Evolutionary conservation across 2,888 invertebrate genomes (phyloP).

Genomic region (Carcina quercana): DNA sequence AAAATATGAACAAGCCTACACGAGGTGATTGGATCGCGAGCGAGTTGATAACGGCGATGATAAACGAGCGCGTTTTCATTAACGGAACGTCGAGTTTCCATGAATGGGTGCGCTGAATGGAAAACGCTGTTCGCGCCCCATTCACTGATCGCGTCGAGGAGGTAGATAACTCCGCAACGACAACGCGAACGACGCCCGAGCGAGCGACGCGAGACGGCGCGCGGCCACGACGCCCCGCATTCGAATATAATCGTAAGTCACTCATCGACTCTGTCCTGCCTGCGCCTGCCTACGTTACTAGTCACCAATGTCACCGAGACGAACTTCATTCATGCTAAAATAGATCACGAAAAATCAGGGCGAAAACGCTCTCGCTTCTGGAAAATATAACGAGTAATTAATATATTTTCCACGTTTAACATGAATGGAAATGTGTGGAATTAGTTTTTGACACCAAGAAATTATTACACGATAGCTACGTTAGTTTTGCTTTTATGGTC

Average conservation of each 20-base stretch:
- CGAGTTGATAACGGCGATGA: slow-evolving; percentile 49
- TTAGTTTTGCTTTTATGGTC: too few species aligned
- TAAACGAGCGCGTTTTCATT: slow-evolving; percentile 61
- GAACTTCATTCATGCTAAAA: slow-evolving; percentile 17
- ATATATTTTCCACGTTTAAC: too few species aligned
- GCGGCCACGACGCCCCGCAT: slow-evolving; percentile 20
- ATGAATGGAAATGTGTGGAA: too few species aligned
- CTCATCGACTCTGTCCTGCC: slow-evolving; percentile 18
- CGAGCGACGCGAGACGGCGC: too few species aligned
- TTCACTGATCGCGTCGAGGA: slow-evolving; percentile 34
- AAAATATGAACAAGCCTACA: slow-evolving; percentile 33
- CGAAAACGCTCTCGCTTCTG: too few species aligned
- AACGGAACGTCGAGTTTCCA: slow-evolving; percentile 65
- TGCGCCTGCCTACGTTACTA: slow-evolving; percentile 13
- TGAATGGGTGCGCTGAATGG: slow-evolving; percentile 67
- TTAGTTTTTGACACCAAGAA: too few species aligned
- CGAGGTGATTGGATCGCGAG: slow-evolving; percentile 33
- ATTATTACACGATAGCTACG: too few species aligned
- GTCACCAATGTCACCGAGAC: slow-evolving; percentile 10
- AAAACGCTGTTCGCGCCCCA: slow-evolving; percentile 59
- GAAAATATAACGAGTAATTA: too few species aligned
- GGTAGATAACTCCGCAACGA: slow-evolving; percentile 12
- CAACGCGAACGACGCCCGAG: slow-evolving; percentile 22
- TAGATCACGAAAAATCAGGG: slow-evolving; percentile 5
- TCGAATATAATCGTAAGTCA: slow-evolving; percentile 18